Evolutionary conservation across 2,888 invertebrate species (phyloP), one percentile per base, ranked within the genome.

Genomic region (Cephus spinipes): DNA sequence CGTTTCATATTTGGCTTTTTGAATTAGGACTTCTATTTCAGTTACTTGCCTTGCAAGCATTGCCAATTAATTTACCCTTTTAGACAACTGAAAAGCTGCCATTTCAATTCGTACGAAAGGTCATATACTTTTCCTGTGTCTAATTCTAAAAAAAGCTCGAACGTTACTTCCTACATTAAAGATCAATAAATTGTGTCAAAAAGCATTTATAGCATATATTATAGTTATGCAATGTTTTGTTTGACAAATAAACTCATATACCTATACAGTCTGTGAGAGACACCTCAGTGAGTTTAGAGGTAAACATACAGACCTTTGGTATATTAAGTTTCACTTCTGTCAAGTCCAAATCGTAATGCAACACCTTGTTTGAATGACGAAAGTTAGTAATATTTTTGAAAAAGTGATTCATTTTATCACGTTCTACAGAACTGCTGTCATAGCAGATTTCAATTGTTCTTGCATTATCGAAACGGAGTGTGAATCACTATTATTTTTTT

Each of bases 11-110:
- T 55, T 23, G 55, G 12, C 74, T 75, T 75, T 77, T 75, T 33
- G 12, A 75, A 75, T 75, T 75, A 40, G 77, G 71, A 74, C 69
- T 77, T 77, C 77, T 77, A 77, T 77, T 77, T 77, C 40, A 30
- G 75, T 71, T 32, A 32, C 71, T 30, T 33, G 55, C 55, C 9
- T 55, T 55, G 55, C 9, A 23, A 15, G 9, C 55, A 55, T 55
- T 55, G 55, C 55, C 55, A 55, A 55, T 55, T 55, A 55, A 55
- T 55, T 55, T 23, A 23, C 55, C 55, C 55, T 55, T 23, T 23
- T 55, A 55, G 23, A 23, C 55, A 9, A 55, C 9, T 23, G 55
- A 55, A 23, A 4, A 23, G 9, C 23, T 55, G 55, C 55, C 55
- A 23, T 55, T 55, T 23, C 23, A 55, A 23, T 23, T 55, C 4